Percentiles rank a stretch among this genome's conserved stretches.
phyloP scores from a whole-genome alignment of 2,113 vertebrate genomes.

The Lagenorhynchus albirostris region DNA sequence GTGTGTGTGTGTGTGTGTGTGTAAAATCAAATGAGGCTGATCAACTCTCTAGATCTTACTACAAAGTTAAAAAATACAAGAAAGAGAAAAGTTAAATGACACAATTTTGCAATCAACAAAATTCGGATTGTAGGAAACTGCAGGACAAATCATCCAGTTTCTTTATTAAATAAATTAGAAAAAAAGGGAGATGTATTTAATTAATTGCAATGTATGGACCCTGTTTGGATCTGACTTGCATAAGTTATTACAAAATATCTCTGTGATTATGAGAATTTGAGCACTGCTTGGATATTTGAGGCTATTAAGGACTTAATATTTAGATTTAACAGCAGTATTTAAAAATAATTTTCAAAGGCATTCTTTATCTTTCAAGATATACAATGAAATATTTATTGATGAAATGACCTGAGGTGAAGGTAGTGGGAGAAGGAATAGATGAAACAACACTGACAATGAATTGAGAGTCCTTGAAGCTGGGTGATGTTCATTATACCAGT shows the following conservation, averaged over 20 bases:
- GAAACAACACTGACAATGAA: background rate
- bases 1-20: background rate
- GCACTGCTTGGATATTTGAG: background rate
- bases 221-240: background rate
- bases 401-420: background rate
- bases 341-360: background rate
- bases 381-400: background rate
- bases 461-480: background rate
- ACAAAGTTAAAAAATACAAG: background rate
- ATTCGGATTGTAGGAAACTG: background rate
- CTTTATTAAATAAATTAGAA: background rate
- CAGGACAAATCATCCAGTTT: background rate
- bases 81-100: background rate
- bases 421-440: background rate
- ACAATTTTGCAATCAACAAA: background rate
- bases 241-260: background rate
- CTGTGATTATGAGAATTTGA: background rate
- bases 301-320: background rate
- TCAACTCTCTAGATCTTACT: background rate
- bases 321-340: background rate
- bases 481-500: background rate
- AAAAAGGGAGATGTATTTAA: background rate
- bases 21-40: background rate
- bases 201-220: background rate
- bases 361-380: background rate